A percentile compares a stretch with the other conserved stretches of the same genome.
Evolutionary conservation across 2,113 vertebrate species (phyloP).

Genomic region (Tapirus terrestris): DNA sequence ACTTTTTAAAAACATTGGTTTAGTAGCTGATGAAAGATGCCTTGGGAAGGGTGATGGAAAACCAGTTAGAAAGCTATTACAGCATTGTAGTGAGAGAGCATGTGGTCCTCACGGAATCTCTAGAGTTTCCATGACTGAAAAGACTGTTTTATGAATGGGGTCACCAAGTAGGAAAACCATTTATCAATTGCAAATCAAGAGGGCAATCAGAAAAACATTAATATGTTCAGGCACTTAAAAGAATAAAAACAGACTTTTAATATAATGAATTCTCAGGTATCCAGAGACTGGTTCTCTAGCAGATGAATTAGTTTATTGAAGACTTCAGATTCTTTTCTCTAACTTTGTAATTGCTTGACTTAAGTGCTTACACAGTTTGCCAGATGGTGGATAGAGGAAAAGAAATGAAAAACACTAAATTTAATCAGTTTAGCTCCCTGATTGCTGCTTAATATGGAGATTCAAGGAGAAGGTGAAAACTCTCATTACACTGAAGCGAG

Average conservation of each 20-base stretch:
- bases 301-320: constrained; percentile 45
- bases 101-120: not conserved
- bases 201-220: not conserved
- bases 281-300: not conserved
- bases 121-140: not conserved
- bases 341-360: not conserved
- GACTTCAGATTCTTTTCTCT: constrained; percentile 30
- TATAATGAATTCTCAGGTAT: not conserved
- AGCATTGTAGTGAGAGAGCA: not conserved
- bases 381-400: not conserved
- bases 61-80: not conserved
- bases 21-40: not conserved
- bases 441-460: not conserved
- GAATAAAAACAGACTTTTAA: not conserved
- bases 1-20: not conserved
- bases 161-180: constrained; percentile 7
- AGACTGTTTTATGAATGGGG: not conserved
- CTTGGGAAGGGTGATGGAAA: not conserved
- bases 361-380: not conserved
- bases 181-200: constrained; percentile 22
- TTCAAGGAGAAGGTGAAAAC: not conserved
- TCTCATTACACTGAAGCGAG: not conserved
- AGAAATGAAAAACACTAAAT: constrained; percentile 31
- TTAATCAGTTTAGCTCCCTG: not conserved
- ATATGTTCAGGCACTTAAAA: not conserved